phyloP scores from a whole-genome alignment of 2,113 vertebrate species.

The Pachycephala philippinensis region DNA sequence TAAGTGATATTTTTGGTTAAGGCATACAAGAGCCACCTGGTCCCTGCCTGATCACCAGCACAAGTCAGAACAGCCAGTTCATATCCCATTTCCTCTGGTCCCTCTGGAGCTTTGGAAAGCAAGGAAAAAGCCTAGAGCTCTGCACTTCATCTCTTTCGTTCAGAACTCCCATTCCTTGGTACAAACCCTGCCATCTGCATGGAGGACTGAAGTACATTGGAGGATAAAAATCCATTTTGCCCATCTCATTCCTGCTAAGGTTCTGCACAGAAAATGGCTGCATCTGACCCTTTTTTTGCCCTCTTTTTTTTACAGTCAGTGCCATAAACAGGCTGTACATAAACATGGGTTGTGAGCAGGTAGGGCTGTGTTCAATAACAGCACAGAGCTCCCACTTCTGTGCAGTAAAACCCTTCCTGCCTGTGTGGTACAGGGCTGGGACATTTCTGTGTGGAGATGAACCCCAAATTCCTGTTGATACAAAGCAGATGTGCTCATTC shows the following conservation, averaged over 20 bases:
- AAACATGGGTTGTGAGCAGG: background rate
- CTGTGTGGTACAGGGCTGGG: background rate
- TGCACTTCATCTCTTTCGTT: background rate
- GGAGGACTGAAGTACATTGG: background rate
- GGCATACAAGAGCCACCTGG: constrained; percentile 12
- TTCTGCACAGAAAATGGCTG: background rate
- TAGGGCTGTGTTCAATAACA: background rate
- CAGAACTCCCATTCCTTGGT: background rate
- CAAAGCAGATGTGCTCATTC: background rate
- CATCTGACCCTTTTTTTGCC: background rate
- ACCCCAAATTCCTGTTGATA: background rate
- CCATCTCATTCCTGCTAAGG: background rate
- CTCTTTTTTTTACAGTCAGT: background rate
- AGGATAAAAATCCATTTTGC: background rate
- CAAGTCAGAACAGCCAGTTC: background rate
- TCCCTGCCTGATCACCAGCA: background rate
- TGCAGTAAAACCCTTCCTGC: background rate
- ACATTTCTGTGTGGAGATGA: background rate
- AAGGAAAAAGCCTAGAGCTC: background rate
- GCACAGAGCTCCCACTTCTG: background rate
- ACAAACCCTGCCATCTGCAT: background rate
- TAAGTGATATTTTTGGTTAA: constrained; percentile 48
- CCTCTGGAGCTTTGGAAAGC: background rate
- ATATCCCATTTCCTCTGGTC: background rate
- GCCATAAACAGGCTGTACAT: background rate